Base-by-base conservation (phyloP, 2,888 invertebrate species). In the Troides aeacus region DNA sequence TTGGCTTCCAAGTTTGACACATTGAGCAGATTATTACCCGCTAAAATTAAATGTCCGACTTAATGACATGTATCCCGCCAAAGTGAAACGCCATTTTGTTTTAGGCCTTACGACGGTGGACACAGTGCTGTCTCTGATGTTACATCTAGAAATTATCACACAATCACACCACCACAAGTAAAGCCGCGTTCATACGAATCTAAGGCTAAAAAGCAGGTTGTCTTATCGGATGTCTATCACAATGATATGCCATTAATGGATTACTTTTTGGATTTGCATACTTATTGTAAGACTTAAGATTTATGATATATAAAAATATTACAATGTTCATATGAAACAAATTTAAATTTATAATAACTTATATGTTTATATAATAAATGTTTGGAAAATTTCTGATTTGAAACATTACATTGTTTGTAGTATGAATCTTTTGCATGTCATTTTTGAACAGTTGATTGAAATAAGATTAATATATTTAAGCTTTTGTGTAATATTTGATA, bases 31-130 rank as follows among this genome's bases (percentile, higher is more conserved):
- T 30, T 30, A 30, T 30, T 30, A 30, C 30, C 30, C 30, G 30
- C 30, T 4, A 30, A 30, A 30, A 30, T 30, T 30, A 30, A 30
- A 30, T 30, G 30, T 30, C 30, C 5, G 30, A 30, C 0, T 30
- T 30, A 30, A 30, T 30, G 30, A 30, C 30, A 30, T 30, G 30
- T 30, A 30, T 64, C 46, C 50, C 50, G 59, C 63, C 58, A 30
- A 57, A 68, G 59, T 68, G 63, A 64, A 68, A n/a, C 58, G 69
- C 62, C 69, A 70, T 66, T 70, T 70, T 70, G 69, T 70, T 70
- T 70, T 70, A 70, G 69, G 69, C 69, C 24, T 53, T 39, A 50
- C 69, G 66, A 1, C 65, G 65, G 36, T 23, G 68, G 68, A 59
- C 53, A 65, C 66, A 50, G 36, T 59, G 62, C 69, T 23, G 59